phyloP scores from a whole-genome alignment of 2,888 invertebrate genomes.

The Pteria penguin region DNA sequence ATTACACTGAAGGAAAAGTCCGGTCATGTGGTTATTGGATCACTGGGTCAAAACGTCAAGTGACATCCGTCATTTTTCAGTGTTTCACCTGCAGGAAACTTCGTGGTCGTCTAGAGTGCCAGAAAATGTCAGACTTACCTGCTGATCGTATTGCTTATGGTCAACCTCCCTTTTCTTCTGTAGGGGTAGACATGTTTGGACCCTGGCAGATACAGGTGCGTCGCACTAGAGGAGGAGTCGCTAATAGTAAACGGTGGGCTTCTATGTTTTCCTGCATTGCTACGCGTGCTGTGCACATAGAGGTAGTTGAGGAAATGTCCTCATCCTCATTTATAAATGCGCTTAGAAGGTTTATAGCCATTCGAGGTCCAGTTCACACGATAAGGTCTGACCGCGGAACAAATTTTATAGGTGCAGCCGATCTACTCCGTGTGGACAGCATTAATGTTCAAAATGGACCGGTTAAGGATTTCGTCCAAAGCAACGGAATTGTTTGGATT shows the following conservation, averaged over 20 bases:
- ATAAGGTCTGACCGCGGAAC: slow-evolving; percentile 45
- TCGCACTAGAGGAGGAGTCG: slow-evolving; percentile 35
- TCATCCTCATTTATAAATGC: slow-evolving; percentile 47
- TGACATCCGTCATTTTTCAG: slow-evolving; percentile 39
- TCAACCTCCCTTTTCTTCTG: slow-evolving; percentile 42
- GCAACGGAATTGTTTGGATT: slow-evolving; percentile 31
- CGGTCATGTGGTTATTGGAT: slow-evolving; percentile 49
- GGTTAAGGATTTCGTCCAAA: slow-evolving; percentile 20
- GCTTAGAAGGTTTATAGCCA: slow-evolving; percentile 33
- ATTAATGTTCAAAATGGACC: slow-evolving; percentile 29
- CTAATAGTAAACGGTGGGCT: slow-evolving; percentile 45
- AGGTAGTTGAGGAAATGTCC: too few species aligned
- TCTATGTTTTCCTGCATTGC: slow-evolving; percentile 43
- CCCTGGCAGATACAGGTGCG: slow-evolving; percentile 41
- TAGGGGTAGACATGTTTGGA: slow-evolving; percentile 49
- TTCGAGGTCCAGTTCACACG: slow-evolving; percentile 33
- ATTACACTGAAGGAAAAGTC: slow-evolving; percentile 49
- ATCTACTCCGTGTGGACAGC: slow-evolving; percentile 9
- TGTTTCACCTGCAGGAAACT: slow-evolving; percentile 43
- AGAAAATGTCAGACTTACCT: slow-evolving; percentile 50
- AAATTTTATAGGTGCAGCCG: slow-evolving; percentile 41
- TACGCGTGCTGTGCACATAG: too few species aligned
- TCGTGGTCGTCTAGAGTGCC: slow-evolving; percentile 29
- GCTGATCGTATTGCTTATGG: slow-evolving; percentile 30
- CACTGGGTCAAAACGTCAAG: slow-evolving; percentile 38